Percentiles rank a stretch among this genome's conserved stretches.
Conservation (phyloP, 2,797 vertebrate species). For the Hozukius guyotensis region DNA sequence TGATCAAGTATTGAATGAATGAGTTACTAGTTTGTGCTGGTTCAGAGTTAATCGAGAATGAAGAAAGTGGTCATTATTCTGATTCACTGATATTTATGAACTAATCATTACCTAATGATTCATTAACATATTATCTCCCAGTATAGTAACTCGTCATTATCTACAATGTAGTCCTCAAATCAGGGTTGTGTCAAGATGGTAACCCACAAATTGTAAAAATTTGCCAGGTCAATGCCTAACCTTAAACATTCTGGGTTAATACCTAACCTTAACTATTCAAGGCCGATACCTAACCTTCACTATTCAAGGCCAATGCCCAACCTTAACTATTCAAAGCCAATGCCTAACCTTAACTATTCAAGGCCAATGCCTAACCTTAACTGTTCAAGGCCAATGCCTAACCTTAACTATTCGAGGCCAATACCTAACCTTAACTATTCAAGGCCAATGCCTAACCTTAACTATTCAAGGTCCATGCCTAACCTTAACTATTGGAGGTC, state of each 20-base stretch:
- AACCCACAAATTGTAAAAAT: too few species aligned
- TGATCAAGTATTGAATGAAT: not conserved
- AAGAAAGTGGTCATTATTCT: not conserved
- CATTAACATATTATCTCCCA: not conserved
- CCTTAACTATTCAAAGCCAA: accelerated
- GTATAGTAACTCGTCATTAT: not conserved
- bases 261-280: too few species aligned
- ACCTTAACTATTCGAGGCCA: too few species aligned
- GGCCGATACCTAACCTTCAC: too few species aligned
- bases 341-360: accelerated
- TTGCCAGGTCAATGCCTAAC: too few species aligned
- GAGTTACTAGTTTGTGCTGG: not conserved
- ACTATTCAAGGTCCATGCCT: too few species aligned
- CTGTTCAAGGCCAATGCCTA: too few species aligned
- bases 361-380: too few species aligned
- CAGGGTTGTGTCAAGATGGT: not conserved
- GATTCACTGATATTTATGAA: not conserved
- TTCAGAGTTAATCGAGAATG: not conserved
- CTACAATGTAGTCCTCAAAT: not conserved
- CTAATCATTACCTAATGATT: not conserved
- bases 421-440: too few species aligned
- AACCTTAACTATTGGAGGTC: too few species aligned
- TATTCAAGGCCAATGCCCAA: too few species aligned
- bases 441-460: too few species aligned
- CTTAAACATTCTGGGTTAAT: accelerated